Base-by-base conservation (phyloP, 2,888 invertebrate species). In the Chaitophorus viminalis region DNA sequence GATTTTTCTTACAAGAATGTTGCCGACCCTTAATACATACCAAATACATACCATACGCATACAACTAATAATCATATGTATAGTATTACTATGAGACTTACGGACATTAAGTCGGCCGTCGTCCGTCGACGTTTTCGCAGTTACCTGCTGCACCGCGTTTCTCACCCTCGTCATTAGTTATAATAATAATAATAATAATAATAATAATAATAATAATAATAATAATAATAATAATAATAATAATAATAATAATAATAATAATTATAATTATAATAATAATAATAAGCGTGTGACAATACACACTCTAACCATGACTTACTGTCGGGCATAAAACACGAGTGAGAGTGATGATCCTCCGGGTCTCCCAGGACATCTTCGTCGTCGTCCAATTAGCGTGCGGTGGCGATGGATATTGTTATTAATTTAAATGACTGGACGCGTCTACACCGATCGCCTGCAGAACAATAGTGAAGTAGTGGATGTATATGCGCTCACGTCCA, bases 351-450 rank as follows among this genome's bases (percentile, higher is more conserved):
- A 46, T 25, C 76, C 76, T 21, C 4, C 8, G 76, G 84, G 31
- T 31, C 17, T 39, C 76, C 76, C 31, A n/a, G 17, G 70, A 31
- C 29, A 39, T 36, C 72, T 25, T 14, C 39, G 31, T 36, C 65
- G 39, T 76, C 65, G 74, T 75, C 82, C 31, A 82, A 82, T 82
- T 70, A 82, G 82, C 82, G 17, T 18, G 11, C 9, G 81, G 70
- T 74, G 29, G 46, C 60, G 83, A 31, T 29, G 18, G 39, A 39
- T 11, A 68, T 31, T 11, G 84, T 84, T 84, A 84, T 84, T 84
- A 84, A 76, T 84, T 84, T 46, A 46, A 68, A 84, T 18, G 76
- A 46, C 83, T 29, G 75, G 75, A 75, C 39, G 25, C 82, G 31
- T 77, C 46, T 76, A 39, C 75, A 46, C 54, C 46, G 83, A 60